Percentiles rank a stretch among this genome's conserved stretches.
These are phyloP conservation scores for Sciaenops ocellatus DNA, from an alignment of 2,797 vertebrate species.

Conservation along the genomic window DNA sequence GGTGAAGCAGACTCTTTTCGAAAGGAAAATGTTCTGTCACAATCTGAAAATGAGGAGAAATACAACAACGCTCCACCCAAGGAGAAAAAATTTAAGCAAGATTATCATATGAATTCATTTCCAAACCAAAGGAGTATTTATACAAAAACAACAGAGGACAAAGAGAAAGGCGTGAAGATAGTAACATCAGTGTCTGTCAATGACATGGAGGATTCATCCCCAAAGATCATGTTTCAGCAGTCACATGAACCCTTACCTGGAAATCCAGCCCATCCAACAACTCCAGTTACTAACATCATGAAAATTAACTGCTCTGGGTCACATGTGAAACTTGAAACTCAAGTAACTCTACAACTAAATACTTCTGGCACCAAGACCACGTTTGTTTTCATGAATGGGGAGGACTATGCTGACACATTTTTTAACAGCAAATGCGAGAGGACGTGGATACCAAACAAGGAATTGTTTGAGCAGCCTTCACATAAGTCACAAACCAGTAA, in stretches of 20 bases:
- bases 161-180: conserved; percentile 77
- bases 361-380: conserved; percentile 68
- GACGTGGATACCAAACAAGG: conserved; percentile 33
- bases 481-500: conserved; percentile 29
- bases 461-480: conserved; percentile 21
- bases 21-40: conserved; percentile 65
- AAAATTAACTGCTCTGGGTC: conserved; percentile 79
- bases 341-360: conserved; percentile 69
- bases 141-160: conserved; percentile 49
- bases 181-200: conserved; percentile 82
- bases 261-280: conserved; percentile 39
- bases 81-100: conserved; percentile 75
- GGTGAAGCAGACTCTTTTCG: conserved; percentile 74
- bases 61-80: conserved; percentile 53
- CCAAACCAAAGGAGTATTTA: conserved; percentile 65
- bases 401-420: conserved; percentile 58
- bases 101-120: conserved; percentile 57
- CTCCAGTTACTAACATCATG: conserved; percentile 77
- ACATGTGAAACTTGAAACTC: conserved; percentile 85
- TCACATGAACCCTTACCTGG: conserved; percentile 57
- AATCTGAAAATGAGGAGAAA: conserved; percentile 78
- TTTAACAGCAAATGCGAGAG: conserved; percentile 51
- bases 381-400: conserved; percentile 65
- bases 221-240: conserved; percentile 78
- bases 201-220: conserved; percentile 68